These are phyloP conservation scores for Anhinga anhinga DNA, from an alignment of 2,113 vertebrate species.

Conservation along the genomic window DNA sequence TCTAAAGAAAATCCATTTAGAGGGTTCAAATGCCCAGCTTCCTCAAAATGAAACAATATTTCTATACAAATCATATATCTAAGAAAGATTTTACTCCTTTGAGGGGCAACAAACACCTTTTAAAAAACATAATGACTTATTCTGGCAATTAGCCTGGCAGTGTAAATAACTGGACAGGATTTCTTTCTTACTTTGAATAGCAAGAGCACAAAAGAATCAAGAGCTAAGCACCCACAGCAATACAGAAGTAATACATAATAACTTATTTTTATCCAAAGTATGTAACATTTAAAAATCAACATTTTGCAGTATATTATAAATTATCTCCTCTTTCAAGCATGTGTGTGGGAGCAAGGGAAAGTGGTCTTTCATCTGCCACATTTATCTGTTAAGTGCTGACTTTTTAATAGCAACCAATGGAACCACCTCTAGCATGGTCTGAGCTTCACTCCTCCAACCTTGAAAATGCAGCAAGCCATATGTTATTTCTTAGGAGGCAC, in stretches of 20 bases:
- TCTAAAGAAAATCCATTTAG: neutral
- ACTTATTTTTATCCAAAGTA: neutral
- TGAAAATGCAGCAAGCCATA: neutral
- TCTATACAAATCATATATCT: neutral
- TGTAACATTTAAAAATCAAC: conserved; percentile 8
- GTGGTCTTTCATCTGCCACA: neutral
- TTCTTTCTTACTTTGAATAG: neutral
- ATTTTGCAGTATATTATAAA: neutral
- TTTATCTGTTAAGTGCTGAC: neutral
- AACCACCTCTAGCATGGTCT: neutral
- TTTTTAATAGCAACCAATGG: neutral
- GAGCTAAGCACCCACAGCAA: neutral
- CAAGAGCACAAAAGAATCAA: neutral
- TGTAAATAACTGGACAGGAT: neutral
- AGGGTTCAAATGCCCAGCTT: neutral
- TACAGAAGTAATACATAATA: neutral
- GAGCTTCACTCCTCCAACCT: neutral
- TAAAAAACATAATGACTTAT: neutral
- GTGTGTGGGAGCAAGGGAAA: neutral
- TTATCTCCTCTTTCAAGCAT: neutral
- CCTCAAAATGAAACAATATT: neutral
- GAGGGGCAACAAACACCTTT: neutral
- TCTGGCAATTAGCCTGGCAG: neutral
- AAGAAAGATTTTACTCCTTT: neutral
- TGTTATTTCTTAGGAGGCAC: neutral